These are phyloP conservation scores for Heterotis niloticus DNA, from an alignment of 2,113 vertebrate genomes.

Conservation along the genomic window DNA sequence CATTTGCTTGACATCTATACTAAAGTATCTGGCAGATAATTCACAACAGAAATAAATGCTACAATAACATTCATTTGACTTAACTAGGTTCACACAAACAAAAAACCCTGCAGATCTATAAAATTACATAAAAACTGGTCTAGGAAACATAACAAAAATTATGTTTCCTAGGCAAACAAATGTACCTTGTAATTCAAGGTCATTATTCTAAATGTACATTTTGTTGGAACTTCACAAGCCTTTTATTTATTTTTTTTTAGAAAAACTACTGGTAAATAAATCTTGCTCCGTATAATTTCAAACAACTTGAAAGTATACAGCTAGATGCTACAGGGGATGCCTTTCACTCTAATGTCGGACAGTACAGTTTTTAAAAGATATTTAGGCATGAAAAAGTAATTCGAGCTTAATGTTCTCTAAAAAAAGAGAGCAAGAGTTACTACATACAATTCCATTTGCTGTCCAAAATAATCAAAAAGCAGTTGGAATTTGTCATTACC, in stretches of 20 bases:
- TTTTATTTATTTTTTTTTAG: slow-evolving; percentile 25
- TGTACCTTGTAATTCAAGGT: slow-evolving; percentile 18
- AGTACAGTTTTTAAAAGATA: slow-evolving; percentile 26
- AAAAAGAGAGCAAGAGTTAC: slow-evolving; percentile 8
- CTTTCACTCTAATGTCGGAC: slow-evolving; percentile 14
- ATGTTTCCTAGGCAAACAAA: slow-evolving; percentile 29
- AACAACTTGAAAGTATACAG: slow-evolving; percentile 31
- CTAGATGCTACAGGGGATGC: slow-evolving; percentile 31
- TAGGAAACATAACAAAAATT: slow-evolving; percentile 16
- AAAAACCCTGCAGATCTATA: slow-evolving; percentile 29
- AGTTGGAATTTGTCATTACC: not conserved
- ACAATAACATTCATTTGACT: slow-evolving; percentile 45
- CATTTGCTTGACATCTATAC: slow-evolving; percentile 37
- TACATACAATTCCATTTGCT: not conserved
- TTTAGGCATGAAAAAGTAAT: slow-evolving; percentile 28
- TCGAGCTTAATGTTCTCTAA: not conserved
- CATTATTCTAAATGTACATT: not conserved
- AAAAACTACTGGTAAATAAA: slow-evolving; percentile 42
- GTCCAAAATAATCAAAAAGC: not conserved
- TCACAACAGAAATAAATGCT: slow-evolving; percentile 42
- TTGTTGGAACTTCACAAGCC: not conserved
- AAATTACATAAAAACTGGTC: slow-evolving; percentile 55
- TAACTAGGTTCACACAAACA: slow-evolving; percentile 31
- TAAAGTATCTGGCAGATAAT: slow-evolving; percentile 39
- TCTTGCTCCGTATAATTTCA: slow-evolving; percentile 26